phyloP scores from a whole-genome alignment of 2,797 vertebrate species.

The Thaleichthys pacificus region DNA sequence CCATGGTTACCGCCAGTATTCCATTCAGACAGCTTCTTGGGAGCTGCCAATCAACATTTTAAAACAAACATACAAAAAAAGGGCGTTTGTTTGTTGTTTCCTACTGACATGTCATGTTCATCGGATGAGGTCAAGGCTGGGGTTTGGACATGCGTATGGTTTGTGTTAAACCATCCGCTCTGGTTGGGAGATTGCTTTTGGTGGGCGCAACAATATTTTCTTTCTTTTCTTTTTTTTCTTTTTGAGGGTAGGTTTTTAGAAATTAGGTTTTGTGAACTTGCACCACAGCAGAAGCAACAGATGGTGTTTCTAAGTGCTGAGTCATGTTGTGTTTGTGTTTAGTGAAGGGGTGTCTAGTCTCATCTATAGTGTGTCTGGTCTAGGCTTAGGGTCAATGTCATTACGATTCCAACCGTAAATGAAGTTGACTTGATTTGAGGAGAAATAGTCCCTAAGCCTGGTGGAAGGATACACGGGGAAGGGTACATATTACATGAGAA shows the following conservation, averaged over 20 bases:
- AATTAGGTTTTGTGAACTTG: not conserved
- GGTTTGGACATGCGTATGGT: not conserved
- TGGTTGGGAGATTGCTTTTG: no score
- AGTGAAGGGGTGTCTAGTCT: no score
- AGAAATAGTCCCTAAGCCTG: no score
- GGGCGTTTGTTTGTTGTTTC: constrained; percentile 43
- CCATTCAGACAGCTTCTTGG: constrained; percentile 72
- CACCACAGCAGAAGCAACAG: constrained; percentile 3
- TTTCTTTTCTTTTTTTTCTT: no score
- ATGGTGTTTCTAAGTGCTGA: not conserved
- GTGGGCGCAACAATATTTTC: no score
- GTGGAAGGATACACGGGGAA: no score
- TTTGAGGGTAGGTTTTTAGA: not conserved
- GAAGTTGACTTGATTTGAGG: no score
- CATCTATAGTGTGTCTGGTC: no score
- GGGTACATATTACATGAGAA: no score
- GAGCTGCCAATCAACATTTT: constrained; percentile 76
- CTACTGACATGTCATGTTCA: constrained; percentile 45
- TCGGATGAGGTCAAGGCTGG: constrained; percentile 39
- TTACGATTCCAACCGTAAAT: no score
- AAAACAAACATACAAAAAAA: constrained; percentile 56
- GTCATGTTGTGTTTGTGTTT: not conserved
- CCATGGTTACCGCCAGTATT: constrained; percentile 70
- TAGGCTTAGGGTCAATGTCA: no score
- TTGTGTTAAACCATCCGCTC: not conserved